Evolutionary conservation across 2,888 invertebrate species (phyloP), one percentile per base, ranked within the genome.

Genomic region (Chloroclystis v-ata): DNA sequence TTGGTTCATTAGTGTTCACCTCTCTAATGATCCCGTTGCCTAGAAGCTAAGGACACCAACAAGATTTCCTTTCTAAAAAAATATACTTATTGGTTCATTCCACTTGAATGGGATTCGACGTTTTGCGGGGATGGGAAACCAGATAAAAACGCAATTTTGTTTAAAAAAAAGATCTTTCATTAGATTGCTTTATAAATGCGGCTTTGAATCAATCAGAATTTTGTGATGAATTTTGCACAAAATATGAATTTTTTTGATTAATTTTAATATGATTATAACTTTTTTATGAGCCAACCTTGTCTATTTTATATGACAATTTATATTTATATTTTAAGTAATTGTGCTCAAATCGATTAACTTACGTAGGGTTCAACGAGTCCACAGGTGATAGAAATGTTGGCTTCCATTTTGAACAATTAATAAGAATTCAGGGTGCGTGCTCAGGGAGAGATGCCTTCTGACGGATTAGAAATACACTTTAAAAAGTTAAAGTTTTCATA

Each of bases 1-100:
- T 62, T 76, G 32, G 73, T 78, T 84, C 82, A 78, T 86, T 84
- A 84, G 81, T 72, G 78, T 72, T 73, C 69, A 71, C 69, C 73
- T 69, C 72, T 67, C 76, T 84, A 82, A 84, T 83, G 83, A 84
- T 78, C 69, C 62, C 61, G 61, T 52, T 60, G 57, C n/a, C n/a
- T n/a, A n/a, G 56, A 57, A 57, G 56, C 49, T 57, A 56, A 67
- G 58, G 57, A 60, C 52, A 59, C 54, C 59, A 55, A 64, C 59
- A 54, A 63, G 51, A 56, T 42, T 57, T 57, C 52, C 57, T 62
- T 63, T 62, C 53, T 48, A 43, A 52, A 55, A 62, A 55, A 61
- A 57, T 52, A 58, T 57, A 54, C 41, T 40, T 37, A 61, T 56
- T 57, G 52, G 43, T 63, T 55, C 42, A 57, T 47, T 56, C 41